These are phyloP conservation scores for Chrysoperla carnea DNA, from an alignment of 1,140 invertebrate genomes.

Conservation along the genomic window DNA sequence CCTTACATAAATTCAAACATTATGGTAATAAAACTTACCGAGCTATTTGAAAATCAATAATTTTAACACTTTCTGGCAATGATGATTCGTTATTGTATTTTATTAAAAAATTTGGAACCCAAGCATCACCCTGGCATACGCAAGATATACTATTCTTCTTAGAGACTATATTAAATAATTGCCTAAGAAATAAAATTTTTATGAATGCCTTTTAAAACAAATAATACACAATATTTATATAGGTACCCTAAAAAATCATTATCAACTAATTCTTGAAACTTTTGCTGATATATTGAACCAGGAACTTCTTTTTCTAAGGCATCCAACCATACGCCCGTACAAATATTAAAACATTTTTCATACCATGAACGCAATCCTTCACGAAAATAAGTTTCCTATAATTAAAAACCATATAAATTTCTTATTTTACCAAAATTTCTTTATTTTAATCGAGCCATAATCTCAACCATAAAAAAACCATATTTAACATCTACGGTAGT, in stretches of 20 bases:
- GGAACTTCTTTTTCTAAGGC: conserved; percentile 43
- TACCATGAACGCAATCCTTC: conserved; percentile 42
- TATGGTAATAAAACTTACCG: conserved; percentile 26
- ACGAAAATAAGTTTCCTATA: conserved; percentile 37
- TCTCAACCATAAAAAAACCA: too few relatives aligned
- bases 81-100: conserved; percentile 22
- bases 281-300: conserved; percentile 28
- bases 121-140: conserved; percentile 51
- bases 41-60: conserved; percentile 52
- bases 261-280: conserved; percentile 32
- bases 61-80: conserved; percentile 27
- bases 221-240: conserved; percentile 5
- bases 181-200: neutral
- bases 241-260: conserved; percentile 25
- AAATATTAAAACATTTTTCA: conserved; percentile 30
- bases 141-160: conserved; percentile 25
- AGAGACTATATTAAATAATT: conserved; percentile 12
- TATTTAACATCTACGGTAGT: too few relatives aligned
- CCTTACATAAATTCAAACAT: too few relatives aligned
- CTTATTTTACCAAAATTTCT: too few relatives aligned
- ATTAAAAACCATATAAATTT: too few relatives aligned
- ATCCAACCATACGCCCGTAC: conserved; percentile 33
- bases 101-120: conserved; percentile 53
- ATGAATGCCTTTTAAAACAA: too few relatives aligned
- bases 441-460: too few relatives aligned